phyloP scores from a whole-genome alignment of 1,140 invertebrate genomes.

The Nasonia longicornis region DNA sequence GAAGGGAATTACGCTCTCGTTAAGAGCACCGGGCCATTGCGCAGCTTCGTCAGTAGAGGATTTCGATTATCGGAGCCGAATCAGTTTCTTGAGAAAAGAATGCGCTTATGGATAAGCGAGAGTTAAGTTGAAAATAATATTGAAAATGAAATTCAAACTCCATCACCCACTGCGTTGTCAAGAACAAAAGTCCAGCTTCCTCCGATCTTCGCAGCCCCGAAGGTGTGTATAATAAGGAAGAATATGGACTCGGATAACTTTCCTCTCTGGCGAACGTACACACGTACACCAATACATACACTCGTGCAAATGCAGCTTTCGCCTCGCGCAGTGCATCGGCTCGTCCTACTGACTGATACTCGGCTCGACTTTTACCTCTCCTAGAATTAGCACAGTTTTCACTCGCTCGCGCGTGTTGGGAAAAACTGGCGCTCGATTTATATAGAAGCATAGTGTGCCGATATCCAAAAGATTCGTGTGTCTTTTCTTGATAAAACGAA shows the following conservation, averaged over 20 bases:
- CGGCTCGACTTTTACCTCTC: conserved; percentile 57
- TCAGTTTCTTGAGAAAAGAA: background rate
- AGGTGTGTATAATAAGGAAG: conserved; percentile 21
- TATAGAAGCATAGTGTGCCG: background rate
- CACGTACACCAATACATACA: background rate
- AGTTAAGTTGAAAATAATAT: no score
- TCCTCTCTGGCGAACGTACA: conserved; percentile 52
- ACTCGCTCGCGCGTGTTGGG: conserved; percentile 40
- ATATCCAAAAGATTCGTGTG: no score
- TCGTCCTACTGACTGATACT: conserved; percentile 54
- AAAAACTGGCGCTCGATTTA: conserved; percentile 6
- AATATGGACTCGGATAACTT: conserved; percentile 53
- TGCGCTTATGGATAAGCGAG: no score
- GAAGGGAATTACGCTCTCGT: no score
- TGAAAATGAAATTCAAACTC: no score
- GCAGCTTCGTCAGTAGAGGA: background rate
- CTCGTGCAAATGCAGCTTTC: conserved; percentile 49
- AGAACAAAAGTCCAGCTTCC: no score
- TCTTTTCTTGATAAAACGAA: background rate
- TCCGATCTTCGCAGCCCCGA: background rate
- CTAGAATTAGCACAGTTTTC: conserved; percentile 58
- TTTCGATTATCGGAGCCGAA: background rate
- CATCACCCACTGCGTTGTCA: no score
- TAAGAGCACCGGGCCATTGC: no score
- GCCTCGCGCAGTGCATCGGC: conserved; percentile 49